Evolutionary conservation across 2,797 vertebrate species (phyloP).

Genomic region (Cyprinodon diabolis): DNA sequence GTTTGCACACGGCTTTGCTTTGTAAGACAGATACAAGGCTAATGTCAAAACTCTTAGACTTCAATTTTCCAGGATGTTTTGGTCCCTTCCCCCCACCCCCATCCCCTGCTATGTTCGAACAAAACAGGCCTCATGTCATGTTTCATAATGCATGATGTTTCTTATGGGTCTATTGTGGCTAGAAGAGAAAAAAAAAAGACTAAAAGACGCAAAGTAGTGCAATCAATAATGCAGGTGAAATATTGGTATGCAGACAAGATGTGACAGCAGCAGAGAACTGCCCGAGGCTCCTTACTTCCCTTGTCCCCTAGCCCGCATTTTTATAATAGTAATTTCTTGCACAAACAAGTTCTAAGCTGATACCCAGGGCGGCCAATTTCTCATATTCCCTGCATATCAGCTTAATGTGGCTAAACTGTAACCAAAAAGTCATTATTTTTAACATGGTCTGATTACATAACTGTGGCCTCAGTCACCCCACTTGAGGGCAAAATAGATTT

Average conservation of each 20-base stretch:
- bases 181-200: constrained; percentile 24
- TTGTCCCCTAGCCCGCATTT: constrained; percentile 31
- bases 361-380: constrained; percentile 16
- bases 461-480: constrained; percentile 28
- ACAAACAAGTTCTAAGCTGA: constrained; percentile 28
- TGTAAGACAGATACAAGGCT: constrained; percentile 22
- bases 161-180: constrained; percentile 46
- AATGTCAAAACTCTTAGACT: constrained; percentile 22
- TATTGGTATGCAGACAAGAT: constrained; percentile 63
- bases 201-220: constrained; percentile 55
- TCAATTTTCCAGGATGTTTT: constrained; percentile 45
- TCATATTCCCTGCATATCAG: constrained; percentile 5
- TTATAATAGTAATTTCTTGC: constrained; percentile 32
- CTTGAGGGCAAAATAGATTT: constrained; percentile 54
- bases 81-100: neutral
- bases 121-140: constrained; percentile 34
- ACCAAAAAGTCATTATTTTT: constrained; percentile 45
- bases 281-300: constrained; percentile 30
- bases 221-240: constrained; percentile 77
- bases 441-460: constrained; percentile 55
- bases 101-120: constrained; percentile 36
- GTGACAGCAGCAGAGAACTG: constrained; percentile 58
- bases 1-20: constrained; percentile 21
- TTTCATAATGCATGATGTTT: constrained; percentile 63
- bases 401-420: constrained; percentile 40